phyloP scores from a whole-genome alignment of 1,140 invertebrate species.

The Psix sp. region DNA sequence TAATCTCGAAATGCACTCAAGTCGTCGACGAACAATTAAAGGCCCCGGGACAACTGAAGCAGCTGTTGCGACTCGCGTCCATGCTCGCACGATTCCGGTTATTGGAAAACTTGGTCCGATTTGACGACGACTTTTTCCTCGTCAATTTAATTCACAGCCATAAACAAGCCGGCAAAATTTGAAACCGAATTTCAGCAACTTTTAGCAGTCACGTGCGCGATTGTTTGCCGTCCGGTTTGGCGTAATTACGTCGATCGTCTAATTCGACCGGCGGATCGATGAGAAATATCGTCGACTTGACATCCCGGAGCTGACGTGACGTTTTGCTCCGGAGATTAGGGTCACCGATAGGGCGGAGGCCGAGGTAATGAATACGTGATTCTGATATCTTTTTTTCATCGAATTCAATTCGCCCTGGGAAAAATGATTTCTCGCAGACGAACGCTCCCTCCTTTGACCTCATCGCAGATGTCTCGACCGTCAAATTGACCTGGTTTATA shows the following conservation, averaged over 20 bases:
- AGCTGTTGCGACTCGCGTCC: constrained; percentile 12
- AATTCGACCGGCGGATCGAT: constrained; percentile 17
- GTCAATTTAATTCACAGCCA: too few species aligned
- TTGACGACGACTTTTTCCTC: neutral
- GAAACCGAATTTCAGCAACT: constrained; percentile 3
- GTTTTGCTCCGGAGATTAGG: constrained; percentile 23
- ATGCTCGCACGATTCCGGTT: constrained; percentile 30
- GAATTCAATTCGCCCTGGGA: constrained; percentile 7
- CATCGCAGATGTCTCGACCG: too few species aligned
- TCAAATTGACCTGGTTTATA: constrained; percentile 2
- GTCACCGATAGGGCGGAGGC: constrained; percentile 25
- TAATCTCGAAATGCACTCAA: constrained; percentile 46
- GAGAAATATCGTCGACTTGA: constrained; percentile 39
- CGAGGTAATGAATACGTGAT: constrained; percentile 37
- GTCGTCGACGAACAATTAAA: constrained; percentile 39
- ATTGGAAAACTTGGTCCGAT: constrained; percentile 39
- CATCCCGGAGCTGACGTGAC: constrained; percentile 37
- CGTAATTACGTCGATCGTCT: constrained; percentile 27
- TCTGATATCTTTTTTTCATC: constrained; percentile 15
- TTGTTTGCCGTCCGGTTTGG: constrained; percentile 14
- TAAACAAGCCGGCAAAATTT: neutral
- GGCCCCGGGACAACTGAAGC: constrained; percentile 25
- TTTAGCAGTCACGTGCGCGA: constrained; percentile 7
- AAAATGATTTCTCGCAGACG: neutral
- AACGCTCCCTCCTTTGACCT: too few species aligned